Base-by-base conservation (phyloP, 2,797 vertebrate genomes). In the Pteronotus mesoamericanus region DNA sequence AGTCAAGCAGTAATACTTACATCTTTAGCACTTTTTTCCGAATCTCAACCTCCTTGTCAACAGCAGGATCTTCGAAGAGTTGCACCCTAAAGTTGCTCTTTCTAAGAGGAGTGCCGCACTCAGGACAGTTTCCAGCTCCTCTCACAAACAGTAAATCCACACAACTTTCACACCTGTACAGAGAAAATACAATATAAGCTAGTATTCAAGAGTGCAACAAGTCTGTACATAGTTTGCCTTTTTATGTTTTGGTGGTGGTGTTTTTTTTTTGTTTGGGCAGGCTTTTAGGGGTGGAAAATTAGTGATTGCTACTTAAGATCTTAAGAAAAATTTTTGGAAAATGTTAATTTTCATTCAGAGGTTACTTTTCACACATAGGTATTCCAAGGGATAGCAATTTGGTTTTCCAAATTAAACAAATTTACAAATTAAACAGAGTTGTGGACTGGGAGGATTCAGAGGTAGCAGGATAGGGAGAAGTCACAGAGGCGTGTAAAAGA, bases 31-130 rank as follows among this genome's bases (percentile, higher is more conserved):
- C 99, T 98, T 99, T 99, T 98, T 99, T 99, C 87, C 99, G 99
- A 97, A 99, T 99, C 98, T 99, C 99, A 98, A 99, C 99, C 98
- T 99, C 99, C 97, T 99, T 99, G 98, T 99, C 99, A 0, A 99
- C 98, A 26, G 99, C 98, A 5, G 99, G 99, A 97, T 99, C 99
- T 96, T 99, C 99, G 89, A 99, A 99, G 95, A 99, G 99, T 98
- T 99, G 99, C 44, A 99, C 99, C 5, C 99, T 99, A 98, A 99
- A 99, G 98, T 99, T 99, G 94, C 98, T 99, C 98, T 99, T 99
- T 98, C 99, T 98, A 92, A 99, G 98, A 19, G 99, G 99, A 1
- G 99, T 99, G 80, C 99, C 99, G 0, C 99, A 99, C 98, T 99
- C 99, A 2, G 99, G 99, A 85, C 99, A 99, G 96, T 99, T 99